Evolutionary conservation across 2,113 vertebrate species (phyloP).

Genomic region (Prochilodus magdalenae): DNA sequence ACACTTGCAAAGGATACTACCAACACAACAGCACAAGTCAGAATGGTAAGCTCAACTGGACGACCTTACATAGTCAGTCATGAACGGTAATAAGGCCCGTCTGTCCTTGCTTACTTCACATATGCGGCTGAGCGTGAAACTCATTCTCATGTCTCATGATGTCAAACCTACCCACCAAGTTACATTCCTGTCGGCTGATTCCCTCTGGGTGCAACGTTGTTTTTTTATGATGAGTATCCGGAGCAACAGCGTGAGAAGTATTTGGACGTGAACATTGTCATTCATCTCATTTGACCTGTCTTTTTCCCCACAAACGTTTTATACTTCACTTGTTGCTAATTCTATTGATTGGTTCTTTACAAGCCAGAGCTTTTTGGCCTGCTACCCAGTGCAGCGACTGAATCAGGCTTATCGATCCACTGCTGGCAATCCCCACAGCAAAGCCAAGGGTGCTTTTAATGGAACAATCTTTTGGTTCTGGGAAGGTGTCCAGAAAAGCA

Average conservation of each 20-base stretch:
- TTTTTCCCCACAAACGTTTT: background rate
- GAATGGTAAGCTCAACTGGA: too few relatives aligned
- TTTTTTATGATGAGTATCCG: too few relatives aligned
- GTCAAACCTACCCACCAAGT: too few relatives aligned
- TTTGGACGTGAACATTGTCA: background rate
- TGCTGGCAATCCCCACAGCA: constrained; percentile 49
- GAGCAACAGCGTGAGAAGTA: background rate
- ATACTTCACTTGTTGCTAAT: background rate
- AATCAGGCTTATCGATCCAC: constrained; percentile 46
- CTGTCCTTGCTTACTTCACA: too few relatives aligned
- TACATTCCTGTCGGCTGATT: too few relatives aligned
- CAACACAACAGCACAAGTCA: too few relatives aligned
- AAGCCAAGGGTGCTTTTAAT: constrained; percentile 67
- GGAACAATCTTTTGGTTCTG: constrained; percentile 64
- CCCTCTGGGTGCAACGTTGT: too few relatives aligned
- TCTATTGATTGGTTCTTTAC: background rate
- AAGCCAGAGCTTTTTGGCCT: background rate
- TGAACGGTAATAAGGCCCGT: too few relatives aligned
- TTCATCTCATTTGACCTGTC: background rate
- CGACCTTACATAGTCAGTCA: too few relatives aligned
- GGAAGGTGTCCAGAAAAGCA: constrained; percentile 65
- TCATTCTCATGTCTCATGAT: too few relatives aligned
- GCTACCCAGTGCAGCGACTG: constrained; percentile 61
- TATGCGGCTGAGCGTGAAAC: too few relatives aligned
- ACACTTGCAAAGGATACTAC: too few relatives aligned